Evolutionary conservation across 2,888 invertebrate genomes (phyloP).

Genomic region (Tetheella fluctuosa): DNA sequence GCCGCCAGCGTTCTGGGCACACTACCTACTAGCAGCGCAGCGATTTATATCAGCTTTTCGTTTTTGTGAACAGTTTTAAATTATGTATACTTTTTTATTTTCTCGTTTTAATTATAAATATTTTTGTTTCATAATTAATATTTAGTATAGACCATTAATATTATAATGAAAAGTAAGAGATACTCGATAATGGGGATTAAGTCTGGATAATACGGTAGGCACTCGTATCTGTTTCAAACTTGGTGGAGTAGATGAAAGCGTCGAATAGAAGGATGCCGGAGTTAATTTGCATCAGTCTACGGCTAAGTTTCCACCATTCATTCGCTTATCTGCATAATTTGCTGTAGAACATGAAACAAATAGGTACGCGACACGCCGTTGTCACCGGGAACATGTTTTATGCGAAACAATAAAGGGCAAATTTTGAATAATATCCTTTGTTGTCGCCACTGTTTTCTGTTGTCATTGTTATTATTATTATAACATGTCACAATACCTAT

Average conservation of each 20-base stretch:
- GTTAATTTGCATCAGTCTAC: conserved; percentile 78
- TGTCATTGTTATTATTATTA: conserved; percentile 61
- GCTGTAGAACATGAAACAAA: conserved; percentile 75
- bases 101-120: too few relatives aligned
- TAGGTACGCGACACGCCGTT: conserved; percentile 70
- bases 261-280: conserved; percentile 65
- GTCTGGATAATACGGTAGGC: conserved; percentile 37
- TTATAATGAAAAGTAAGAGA: conserved; percentile 35
- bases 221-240: conserved; percentile 68
- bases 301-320: conserved; percentile 77
- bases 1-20: too few relatives aligned
- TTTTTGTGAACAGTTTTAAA: too few relatives aligned
- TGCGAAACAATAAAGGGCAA: conserved; percentile 74
- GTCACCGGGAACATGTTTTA: conserved; percentile 75
- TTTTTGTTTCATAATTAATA: too few relatives aligned
- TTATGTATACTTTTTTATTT: too few relatives aligned
- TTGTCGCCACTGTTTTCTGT: conserved; percentile 61
- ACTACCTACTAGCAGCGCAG: too few relatives aligned
- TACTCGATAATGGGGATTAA: conserved; percentile 57
- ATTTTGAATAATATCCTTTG: conserved; percentile 76
- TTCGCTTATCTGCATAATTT: conserved; percentile 81
- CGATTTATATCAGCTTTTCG: too few relatives aligned
- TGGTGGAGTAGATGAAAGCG: conserved; percentile 64
- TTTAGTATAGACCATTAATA: too few relatives aligned
- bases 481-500: conserved; percentile 43